Base-by-base conservation (phyloP, 2,797 vertebrate species). In the Betta splendens region DNA sequence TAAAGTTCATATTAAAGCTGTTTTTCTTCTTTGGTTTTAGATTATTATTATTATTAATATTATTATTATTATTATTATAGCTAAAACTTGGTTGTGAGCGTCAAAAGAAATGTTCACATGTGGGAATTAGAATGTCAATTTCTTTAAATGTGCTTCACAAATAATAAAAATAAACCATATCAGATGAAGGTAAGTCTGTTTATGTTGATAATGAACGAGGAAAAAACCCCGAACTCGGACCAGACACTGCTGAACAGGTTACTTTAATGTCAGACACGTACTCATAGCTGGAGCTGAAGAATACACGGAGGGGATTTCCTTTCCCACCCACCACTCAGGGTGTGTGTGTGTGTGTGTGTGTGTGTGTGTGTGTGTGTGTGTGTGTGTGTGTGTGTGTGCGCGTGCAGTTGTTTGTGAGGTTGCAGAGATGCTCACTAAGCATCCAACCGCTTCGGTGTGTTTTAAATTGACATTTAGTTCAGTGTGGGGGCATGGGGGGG, bases 271-370 rank as follows among this genome's bases (percentile, higher is more conserved):
- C 68, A 88, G 80, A 85, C 66, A 46, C 45, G 62, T 25, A 80
- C 62, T 77, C 70, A 77, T 79, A 70, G 32, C 74, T 38, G 16
- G 22, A 81, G 40, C n/a, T 44, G 11, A 47, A 47, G 33, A 46
- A 57, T 26, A 70, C 29, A 53, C 64, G 45, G 20, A 75, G 87
- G 88, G 88, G 79, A 84, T 84, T 90, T 89, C 84, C 82, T 81
- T 44, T 72, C 61, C 45, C 66, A 77, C 78, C 75, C 72, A 79
- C 74, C 36, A 15, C 35, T 63, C 0, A 57, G 18, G 9, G 4
- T 46, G 32, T 54, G 29, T 21, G 18, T 46, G 21, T 39, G n/a
- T 46, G 37, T 55, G 28, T 37, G 22, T 61, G 25, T n/a, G n/a
- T n/a, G 31, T 51, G 26, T 36, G 40, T 44, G 47, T 69, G 39